Conservation (phyloP, 1,140 invertebrate genomes). For the Panagrolaimus sp. region DNA sequence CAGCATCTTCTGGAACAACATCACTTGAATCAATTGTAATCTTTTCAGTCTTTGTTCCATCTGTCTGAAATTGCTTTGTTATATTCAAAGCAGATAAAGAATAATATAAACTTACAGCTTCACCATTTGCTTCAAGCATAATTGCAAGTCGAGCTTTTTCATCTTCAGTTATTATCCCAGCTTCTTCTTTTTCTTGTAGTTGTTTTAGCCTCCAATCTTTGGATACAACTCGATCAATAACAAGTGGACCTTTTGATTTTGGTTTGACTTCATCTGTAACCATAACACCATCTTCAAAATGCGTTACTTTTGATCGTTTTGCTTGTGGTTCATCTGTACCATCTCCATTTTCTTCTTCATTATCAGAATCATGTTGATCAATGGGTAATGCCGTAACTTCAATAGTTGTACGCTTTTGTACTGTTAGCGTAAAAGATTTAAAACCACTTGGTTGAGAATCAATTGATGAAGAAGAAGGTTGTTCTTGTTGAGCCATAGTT, state of each 20-base stretch:
- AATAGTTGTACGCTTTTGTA: too few species aligned
- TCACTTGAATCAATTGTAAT: neutral
- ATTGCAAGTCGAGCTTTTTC: conserved; percentile 8
- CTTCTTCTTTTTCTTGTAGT: conserved; percentile 10
- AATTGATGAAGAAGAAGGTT: too few species aligned
- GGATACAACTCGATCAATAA: neutral
- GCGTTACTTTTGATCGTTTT: too few species aligned
- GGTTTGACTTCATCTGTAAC: neutral
- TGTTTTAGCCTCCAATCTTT: conserved; percentile 17
- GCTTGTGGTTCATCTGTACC: too few species aligned
- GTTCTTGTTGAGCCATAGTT: too few species aligned
- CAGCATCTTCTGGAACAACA: conserved; percentile 20
- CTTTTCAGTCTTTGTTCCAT: neutral
- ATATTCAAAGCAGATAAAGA: neutral
- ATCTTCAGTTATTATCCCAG: conserved; percentile 13
- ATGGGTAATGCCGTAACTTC: too few species aligned
- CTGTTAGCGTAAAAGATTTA: too few species aligned
- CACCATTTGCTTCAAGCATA: conserved; percentile 3
- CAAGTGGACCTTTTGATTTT: neutral
- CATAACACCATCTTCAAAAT: too few species aligned
- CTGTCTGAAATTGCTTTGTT: neutral
- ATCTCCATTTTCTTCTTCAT: too few species aligned
- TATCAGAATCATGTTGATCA: too few species aligned
- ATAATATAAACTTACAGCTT: neutral
- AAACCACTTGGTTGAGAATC: too few species aligned